These are phyloP conservation scores for Pandemis heparana DNA, from an alignment of 2,888 invertebrate species.

Conservation along the genomic window DNA sequence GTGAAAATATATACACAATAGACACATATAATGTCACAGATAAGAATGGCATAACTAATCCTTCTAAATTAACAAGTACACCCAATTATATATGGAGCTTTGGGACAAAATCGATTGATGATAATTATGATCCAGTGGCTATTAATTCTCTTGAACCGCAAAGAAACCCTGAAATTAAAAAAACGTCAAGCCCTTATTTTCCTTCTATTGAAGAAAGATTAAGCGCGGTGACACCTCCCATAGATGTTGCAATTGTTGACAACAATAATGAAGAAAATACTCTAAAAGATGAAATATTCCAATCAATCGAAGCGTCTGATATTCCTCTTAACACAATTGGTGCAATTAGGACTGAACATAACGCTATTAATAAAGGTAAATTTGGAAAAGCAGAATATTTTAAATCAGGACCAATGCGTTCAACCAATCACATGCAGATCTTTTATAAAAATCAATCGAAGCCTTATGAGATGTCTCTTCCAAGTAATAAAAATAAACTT, in stretches of 20 bases:
- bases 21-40: too few species aligned
- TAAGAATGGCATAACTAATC: too few species aligned
- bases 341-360: not conserved
- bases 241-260: not conserved
- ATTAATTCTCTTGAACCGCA: too few species aligned
- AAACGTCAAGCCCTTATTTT: not conserved
- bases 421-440: not conserved
- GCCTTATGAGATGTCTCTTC: not conserved
- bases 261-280: not conserved
- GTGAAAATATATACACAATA: not conserved
- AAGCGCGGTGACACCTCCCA: not conserved
- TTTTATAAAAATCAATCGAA: too few species aligned
- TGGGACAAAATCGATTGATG: too few species aligned
- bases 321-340: not conserved
- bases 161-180: not conserved
- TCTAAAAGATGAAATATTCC: not conserved
- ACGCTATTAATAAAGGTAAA: not conserved
- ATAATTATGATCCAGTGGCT: too few species aligned
- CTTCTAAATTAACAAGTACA: too few species aligned
- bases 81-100: too few species aligned
- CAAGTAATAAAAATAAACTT: not conserved
- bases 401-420: not conserved
- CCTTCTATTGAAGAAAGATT: not conserved
- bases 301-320: not conserved
- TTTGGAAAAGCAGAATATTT: not conserved